These are phyloP conservation scores for Morus bassanus DNA, from an alignment of 2,797 vertebrate genomes.

Conservation along the genomic window DNA sequence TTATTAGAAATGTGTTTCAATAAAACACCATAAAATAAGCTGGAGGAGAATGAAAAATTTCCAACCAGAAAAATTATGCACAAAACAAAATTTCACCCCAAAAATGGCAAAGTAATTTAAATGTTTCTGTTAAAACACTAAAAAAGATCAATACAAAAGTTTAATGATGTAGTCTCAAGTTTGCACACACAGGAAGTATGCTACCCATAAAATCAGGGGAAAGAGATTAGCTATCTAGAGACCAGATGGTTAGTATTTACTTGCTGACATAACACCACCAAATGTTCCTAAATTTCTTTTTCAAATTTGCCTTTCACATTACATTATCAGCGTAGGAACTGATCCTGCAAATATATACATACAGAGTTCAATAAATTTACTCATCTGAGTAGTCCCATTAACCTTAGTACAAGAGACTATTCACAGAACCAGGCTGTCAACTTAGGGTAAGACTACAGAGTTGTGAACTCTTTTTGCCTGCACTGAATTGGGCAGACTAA, in stretches of 20 bases:
- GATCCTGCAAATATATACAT: constrained; percentile 6
- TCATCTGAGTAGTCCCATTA: neutral
- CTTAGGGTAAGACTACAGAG: neutral
- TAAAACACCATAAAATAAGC: neutral
- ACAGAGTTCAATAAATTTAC: neutral
- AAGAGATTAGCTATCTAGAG: constrained; percentile 53
- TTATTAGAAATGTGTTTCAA: neutral
- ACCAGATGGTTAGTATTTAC: constrained; percentile 67
- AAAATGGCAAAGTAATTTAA: constrained; percentile 13
- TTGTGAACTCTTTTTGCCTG: neutral
- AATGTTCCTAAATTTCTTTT: constrained; percentile 62
- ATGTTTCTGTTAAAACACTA: constrained; percentile 44
- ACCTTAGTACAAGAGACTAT: neutral
- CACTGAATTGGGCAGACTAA: neutral
- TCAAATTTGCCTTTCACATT: constrained; percentile 54
- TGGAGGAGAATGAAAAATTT: neutral
- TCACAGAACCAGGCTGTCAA: neutral
- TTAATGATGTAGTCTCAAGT: constrained; percentile 32
- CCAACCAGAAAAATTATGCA: neutral
- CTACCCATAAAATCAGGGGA: constrained; percentile 44
- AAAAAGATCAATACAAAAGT: constrained; percentile 57
- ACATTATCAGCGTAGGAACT: constrained; percentile 11
- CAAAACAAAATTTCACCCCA: neutral
- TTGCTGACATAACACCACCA: constrained; percentile 63
- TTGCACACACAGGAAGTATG: constrained; percentile 45